Evolutionary conservation across 2,797 vertebrate species (phyloP).

Genomic region (Delichon dasypus): DNA sequence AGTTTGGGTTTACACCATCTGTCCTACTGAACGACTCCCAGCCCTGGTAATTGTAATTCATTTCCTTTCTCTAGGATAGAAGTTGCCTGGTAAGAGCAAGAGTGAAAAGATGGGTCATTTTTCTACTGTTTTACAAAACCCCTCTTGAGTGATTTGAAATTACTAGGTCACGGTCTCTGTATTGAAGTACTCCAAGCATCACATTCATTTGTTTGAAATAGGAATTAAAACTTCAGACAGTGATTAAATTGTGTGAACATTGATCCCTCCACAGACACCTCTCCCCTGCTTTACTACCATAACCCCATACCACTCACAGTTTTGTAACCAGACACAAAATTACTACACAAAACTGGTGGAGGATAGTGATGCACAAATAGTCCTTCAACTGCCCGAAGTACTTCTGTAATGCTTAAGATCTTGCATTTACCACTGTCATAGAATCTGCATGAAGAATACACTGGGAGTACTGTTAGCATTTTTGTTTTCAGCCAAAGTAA

Average conservation of each 20-base stretch:
- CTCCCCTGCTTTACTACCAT: background rate
- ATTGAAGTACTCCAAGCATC: background rate
- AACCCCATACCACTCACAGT: background rate
- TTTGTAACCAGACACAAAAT: background rate
- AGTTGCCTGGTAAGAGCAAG: background rate
- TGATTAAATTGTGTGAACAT: background rate
- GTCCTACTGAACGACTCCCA: background rate
- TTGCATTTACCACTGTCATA: background rate
- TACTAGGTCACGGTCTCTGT: background rate
- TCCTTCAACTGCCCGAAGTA: background rate
- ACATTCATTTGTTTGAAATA: background rate
- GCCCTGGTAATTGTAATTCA: background rate
- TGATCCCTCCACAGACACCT: background rate
- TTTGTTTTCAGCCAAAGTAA: background rate
- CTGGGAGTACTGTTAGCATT: background rate
- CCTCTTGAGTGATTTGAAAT: background rate
- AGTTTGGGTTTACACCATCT: background rate
- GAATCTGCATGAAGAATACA: background rate
- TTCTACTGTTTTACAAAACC: background rate
- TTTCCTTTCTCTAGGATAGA: background rate
- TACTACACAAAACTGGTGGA: background rate
- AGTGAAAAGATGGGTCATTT: background rate
- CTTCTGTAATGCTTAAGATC: background rate
- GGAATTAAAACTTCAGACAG: constrained; percentile 25
- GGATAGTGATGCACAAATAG: background rate